Evolutionary conservation across 2,888 invertebrate species (phyloP).

Genomic region (Stenichneumon culpator): DNA sequence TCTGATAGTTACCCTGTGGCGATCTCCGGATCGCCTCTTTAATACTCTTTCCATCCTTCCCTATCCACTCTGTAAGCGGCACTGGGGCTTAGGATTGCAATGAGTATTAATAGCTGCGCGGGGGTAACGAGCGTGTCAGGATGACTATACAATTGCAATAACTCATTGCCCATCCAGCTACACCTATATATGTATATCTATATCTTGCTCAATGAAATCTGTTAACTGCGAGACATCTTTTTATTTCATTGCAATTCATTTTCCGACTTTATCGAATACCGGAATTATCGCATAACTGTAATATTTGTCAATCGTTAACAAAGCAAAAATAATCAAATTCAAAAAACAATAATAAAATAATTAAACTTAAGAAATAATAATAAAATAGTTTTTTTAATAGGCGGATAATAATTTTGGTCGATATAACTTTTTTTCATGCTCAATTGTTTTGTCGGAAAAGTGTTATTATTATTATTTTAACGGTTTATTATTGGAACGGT

Average conservation of each 20-base stretch:
- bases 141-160: background rate
- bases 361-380: no score
- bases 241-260: background rate
- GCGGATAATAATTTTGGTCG: background rate
- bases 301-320: background rate
- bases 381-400: background rate
- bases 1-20: constrained; percentile 51
- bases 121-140: constrained; percentile 36
- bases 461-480: background rate
- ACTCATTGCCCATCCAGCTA: background rate
- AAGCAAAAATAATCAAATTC: background rate
- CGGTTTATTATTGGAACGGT: background rate
- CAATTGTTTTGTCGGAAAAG: background rate
- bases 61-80: background rate
- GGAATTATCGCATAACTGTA: background rate
- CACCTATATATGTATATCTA: background rate
- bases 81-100: constrained; percentile 10
- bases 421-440: background rate
- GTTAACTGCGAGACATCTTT: background rate
- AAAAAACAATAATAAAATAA: background rate
- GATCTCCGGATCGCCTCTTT: constrained; percentile 27
- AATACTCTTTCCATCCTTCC: background rate
- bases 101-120: constrained; percentile 3
- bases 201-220: background rate
- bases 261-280: no score